phyloP scores from a whole-genome alignment of 2,888 invertebrate species.

The Meliscaeva auricollis region DNA sequence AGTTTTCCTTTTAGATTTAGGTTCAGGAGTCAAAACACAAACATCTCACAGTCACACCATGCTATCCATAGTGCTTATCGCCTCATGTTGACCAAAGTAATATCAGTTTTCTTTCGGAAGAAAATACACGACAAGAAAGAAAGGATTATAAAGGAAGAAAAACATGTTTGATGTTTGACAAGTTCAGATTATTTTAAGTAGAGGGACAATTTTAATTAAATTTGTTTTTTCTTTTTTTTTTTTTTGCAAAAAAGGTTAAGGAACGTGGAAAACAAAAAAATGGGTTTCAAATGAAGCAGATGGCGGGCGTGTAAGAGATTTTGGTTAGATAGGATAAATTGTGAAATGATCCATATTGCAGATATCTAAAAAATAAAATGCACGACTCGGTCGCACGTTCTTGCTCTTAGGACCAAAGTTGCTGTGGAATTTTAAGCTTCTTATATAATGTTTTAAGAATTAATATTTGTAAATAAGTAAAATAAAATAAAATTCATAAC shows the following conservation, averaged over 20 bases:
- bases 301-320: not conserved
- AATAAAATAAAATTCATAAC: no score
- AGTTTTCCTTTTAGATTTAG: slow-evolving; percentile 17
- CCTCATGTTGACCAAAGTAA: slow-evolving; percentile 23
- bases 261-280: not conserved
- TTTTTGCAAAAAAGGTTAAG: not conserved
- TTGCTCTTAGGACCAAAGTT: no score
- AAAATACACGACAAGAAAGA: not conserved
- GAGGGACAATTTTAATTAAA: slow-evolving; percentile 8
- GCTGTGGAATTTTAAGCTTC: no score
- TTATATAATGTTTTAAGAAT: no score
- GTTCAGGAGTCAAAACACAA: not conserved
- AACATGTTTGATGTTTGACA: not conserved
- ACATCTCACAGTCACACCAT: not conserved
- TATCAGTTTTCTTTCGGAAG: slow-evolving; percentile 6
- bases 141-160: not conserved
- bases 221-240: not conserved
- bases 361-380: no score
- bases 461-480: no score
- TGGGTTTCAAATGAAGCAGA: not conserved
- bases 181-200: not conserved
- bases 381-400: no score
- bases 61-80: slow-evolving; percentile 4
- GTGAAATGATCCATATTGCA: no score
- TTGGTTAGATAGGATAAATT: no score